A percentile compares a stretch with the other conserved stretches of the same genome.
Evolutionary conservation across 2,888 invertebrate species (phyloP).

Genomic region (Tenthredo scrophulariae): DNA sequence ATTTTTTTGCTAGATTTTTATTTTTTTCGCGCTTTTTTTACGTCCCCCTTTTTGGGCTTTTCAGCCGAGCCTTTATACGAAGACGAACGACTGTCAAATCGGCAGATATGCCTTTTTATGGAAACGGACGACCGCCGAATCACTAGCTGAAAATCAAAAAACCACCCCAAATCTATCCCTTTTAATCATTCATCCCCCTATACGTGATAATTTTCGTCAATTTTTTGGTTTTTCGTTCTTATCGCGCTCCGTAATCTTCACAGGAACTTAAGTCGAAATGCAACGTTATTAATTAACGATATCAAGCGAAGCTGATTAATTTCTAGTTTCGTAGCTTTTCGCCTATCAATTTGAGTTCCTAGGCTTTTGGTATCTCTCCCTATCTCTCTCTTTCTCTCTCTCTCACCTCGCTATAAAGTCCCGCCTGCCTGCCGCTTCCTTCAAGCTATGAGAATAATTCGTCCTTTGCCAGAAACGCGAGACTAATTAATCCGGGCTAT

Average conservation of each 20-base stretch:
- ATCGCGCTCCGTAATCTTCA: background rate
- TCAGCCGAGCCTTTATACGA: too few species aligned
- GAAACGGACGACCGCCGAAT: too few species aligned
- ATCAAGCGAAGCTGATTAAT: slow-evolving; percentile 23
- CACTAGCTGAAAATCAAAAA: too few species aligned
- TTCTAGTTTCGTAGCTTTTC: slow-evolving; percentile 19
- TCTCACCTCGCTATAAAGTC: background rate
- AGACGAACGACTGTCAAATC: too few species aligned
- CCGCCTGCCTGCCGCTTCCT: background rate
- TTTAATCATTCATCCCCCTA: too few species aligned
- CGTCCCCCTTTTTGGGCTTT: too few species aligned
- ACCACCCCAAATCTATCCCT: too few species aligned
- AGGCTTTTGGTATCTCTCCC: background rate
- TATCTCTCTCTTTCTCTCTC: background rate
- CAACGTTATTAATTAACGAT: slow-evolving; percentile 36
- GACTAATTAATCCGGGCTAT: slow-evolving; percentile 68
- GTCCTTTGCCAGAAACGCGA: slow-evolving; percentile 24
- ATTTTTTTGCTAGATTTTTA: too few species aligned
- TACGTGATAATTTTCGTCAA: too few species aligned
- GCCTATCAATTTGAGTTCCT: slow-evolving; percentile 48
- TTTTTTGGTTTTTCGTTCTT: too few species aligned
- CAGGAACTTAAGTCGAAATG: background rate
- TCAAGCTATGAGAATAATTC: slow-evolving; percentile 30
- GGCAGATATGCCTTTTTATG: too few species aligned
- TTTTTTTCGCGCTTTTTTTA: too few species aligned